Conservation (phyloP, 2,113 vertebrate genomes). For the Cygnus buccinator region DNA sequence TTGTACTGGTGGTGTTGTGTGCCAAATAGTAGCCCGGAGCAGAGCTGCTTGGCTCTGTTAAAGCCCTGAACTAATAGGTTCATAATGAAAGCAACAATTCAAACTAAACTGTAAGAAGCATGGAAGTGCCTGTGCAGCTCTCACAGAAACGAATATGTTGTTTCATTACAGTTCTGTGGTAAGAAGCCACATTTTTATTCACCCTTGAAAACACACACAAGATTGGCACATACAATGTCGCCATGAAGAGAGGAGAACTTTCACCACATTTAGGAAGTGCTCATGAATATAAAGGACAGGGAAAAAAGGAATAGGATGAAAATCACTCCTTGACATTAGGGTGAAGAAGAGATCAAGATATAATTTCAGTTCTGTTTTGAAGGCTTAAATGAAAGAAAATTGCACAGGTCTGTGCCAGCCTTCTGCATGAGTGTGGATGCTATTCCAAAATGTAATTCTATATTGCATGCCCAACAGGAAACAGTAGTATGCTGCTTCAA, state of each 20-base stretch:
- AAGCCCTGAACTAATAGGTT: background rate
- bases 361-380: background rate
- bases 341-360: background rate
- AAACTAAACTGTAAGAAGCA: background rate
- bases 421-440: background rate
- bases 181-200: background rate
- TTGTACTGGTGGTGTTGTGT: background rate
- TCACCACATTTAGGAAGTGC: background rate
- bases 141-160: background rate
- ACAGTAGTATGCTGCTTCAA: background rate
- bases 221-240: background rate
- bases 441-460: background rate
- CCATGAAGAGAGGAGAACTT: background rate
- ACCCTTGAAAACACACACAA: rapidly evolving
- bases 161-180: background rate
- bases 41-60: background rate
- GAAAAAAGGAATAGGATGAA: background rate
- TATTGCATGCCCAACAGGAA: background rate
- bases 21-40: background rate
- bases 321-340: background rate
- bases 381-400: background rate
- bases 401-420: background rate
- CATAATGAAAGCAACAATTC: slow-evolving; percentile 25
- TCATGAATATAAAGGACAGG: rapidly evolving
- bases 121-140: background rate